Conservation (phyloP, 2,888 invertebrate genomes). For the Spodoptera exigua region DNA sequence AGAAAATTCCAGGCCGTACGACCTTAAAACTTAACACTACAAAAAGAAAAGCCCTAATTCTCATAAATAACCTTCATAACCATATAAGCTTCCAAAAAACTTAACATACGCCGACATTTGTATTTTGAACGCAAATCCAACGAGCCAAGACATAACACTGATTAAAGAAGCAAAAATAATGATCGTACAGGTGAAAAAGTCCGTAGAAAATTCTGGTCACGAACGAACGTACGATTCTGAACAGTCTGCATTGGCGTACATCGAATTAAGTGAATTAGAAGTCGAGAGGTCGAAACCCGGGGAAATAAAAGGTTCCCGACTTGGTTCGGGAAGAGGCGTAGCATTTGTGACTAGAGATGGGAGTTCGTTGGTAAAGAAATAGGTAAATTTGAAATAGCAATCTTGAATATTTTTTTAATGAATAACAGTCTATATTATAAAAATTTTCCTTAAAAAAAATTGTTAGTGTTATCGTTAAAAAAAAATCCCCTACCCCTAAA, state of each 20-base stretch:
- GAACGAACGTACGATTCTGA: constrained; percentile 52
- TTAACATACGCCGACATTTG: constrained; percentile 26
- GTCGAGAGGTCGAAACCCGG: constrained; percentile 48
- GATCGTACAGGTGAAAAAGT: constrained; percentile 54
- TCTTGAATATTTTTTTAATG: too few relatives aligned
- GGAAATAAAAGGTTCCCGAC: constrained; percentile 53
- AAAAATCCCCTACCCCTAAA: too few relatives aligned
- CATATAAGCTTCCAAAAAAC: constrained; percentile 28
- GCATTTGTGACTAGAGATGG: neutral
- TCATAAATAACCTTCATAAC: constrained; percentile 8
- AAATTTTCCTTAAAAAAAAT: too few relatives aligned
- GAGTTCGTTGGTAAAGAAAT: too few relatives aligned
- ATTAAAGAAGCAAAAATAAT: constrained; percentile 61
- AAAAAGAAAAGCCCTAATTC: neutral
- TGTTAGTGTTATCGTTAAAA: too few relatives aligned
- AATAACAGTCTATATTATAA: too few relatives aligned
- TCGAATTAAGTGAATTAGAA: constrained; percentile 65
- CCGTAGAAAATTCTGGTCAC: constrained; percentile 54
- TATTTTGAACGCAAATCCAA: constrained; percentile 25
- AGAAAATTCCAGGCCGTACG: too few relatives aligned
- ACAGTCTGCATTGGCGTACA: constrained; percentile 62
- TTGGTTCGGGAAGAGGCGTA: constrained; percentile 41
- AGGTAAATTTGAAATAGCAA: too few relatives aligned
- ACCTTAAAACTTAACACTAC: too few relatives aligned
- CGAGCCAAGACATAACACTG: constrained; percentile 54